These are phyloP conservation scores for Anorthoa munda DNA, from an alignment of 2,888 invertebrate genomes.

Conservation along the genomic window DNA sequence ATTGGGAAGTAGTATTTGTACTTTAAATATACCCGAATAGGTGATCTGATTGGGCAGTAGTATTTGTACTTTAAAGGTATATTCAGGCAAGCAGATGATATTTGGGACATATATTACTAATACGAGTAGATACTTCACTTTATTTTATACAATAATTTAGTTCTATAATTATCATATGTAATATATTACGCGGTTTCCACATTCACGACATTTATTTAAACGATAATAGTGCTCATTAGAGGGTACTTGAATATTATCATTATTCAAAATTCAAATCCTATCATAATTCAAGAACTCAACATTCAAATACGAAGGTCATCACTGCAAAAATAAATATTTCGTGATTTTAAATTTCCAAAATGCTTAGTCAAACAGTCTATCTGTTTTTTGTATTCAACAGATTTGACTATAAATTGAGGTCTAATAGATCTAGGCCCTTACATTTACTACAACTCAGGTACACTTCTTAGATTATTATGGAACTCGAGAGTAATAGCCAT, in stretches of 20 bases:
- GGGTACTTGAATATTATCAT: constrained; percentile 28
- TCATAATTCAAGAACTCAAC: constrained; percentile 33
- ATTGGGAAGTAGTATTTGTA: not conserved
- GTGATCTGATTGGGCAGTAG: constrained; percentile 1
- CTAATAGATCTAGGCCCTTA: not conserved
- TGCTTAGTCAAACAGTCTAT: constrained; percentile 1
- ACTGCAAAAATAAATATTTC: constrained; percentile 16
- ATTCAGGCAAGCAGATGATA: not conserved
- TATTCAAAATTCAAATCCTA: constrained; percentile 50
- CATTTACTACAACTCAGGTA: too few relatives aligned
- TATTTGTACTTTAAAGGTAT: constrained; percentile 3
- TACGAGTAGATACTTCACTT: not conserved
- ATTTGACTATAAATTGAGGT: not conserved
- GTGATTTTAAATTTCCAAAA: constrained; percentile 11
- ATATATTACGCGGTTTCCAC: not conserved
- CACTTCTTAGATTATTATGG: not conserved
- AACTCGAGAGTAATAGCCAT: not conserved
- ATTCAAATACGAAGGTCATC: constrained; percentile 32
- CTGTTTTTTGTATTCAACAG: not conserved
- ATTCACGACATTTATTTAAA: constrained; percentile 29
- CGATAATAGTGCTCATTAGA: constrained; percentile 27
- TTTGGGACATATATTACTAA: not conserved
- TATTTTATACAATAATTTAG: not conserved
- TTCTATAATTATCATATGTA: not conserved
- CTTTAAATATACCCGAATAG: too few relatives aligned